These are phyloP conservation scores for Trichonephila inaurata DNA, from an alignment of 1,140 invertebrate species.

Conservation along the genomic window DNA sequence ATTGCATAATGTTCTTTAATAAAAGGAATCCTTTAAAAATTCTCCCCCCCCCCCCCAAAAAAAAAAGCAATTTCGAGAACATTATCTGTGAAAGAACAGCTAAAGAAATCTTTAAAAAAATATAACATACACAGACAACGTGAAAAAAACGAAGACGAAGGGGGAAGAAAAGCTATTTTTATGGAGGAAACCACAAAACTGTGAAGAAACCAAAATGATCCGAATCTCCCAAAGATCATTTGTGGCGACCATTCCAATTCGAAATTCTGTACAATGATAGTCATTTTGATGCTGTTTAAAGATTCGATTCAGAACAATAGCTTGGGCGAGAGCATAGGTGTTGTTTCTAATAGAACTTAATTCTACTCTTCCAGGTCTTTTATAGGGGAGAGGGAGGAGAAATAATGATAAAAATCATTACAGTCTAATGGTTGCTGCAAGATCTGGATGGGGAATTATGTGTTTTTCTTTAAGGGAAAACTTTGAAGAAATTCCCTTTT, in stretches of 20 bases:
- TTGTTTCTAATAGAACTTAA: conserved; percentile 3
- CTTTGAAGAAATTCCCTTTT: background rate
- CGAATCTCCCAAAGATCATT: background rate
- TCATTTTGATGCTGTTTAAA: background rate
- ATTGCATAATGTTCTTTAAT: too few species aligned
- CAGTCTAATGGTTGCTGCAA: background rate
- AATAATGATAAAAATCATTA: background rate
- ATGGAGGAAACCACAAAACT: conserved; percentile 1
- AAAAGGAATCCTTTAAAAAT: too few species aligned
- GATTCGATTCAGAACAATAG: conserved; percentile 21
- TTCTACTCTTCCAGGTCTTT: background rate
- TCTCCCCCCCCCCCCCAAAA: too few species aligned
- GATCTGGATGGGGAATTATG: background rate
- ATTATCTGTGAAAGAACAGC: background rate
- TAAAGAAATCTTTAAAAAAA: background rate
- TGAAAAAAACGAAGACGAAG: background rate
- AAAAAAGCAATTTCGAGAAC: too few species aligned
- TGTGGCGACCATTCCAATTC: conserved; percentile 7
- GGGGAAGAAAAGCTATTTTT: background rate
- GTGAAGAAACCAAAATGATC: background rate
- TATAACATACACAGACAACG: background rate
- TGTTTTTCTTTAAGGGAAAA: background rate
- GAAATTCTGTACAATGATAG: background rate
- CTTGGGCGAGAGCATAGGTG: background rate
- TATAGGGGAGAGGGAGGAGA: background rate